Base-by-base conservation (phyloP, 2,113 vertebrate species). In the Saccopteryx leptura region DNA sequence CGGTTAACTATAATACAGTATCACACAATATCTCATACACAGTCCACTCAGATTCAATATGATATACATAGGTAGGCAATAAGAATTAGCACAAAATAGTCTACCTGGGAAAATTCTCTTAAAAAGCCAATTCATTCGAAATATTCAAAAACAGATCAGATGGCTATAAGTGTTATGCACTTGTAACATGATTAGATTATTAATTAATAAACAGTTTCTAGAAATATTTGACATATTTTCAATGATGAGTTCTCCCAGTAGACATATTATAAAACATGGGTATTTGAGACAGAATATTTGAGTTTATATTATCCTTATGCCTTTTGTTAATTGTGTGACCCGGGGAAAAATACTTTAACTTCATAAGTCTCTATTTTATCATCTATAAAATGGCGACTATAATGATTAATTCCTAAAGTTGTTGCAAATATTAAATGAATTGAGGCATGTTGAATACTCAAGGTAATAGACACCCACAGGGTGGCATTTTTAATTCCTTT, bases 151-250 rank as follows among this genome's bases (percentile, higher is more conserved):
- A 69, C n/a, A 79, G 52, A 56, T 84, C 11, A 33, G 63, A 63
- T 33, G 71, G 9, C 24, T 94, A 28, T 26, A 81, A 74, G 69
- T 39, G 50, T 92, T 80, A 50, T 2, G 6, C 12, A 33, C 31
- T 69, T 76, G 48, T 52, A 52, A 52, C 60, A 76, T 83, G 21
- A 74, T 26, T 61, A 39, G 21, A 60, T n/a, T 90, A 82, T 75
- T 52, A 90, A 58, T 58, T 82, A 92, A 83, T 9, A 39, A 78
- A 93, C 90, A 78, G 15, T 52, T 90, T 95, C 88, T 68, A 56
- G n/a, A 90, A 69, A 88, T 81, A 50, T 21, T 9, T 68, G 24
- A 54, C n/a, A 4, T 82, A 7, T 91, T 91, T 89, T 68, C 39
- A 79, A 12, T 68, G n/a, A 72, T 75, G 31, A 78, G 18, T 75